Evolutionary conservation across 2,888 invertebrate genomes (phyloP).

Genomic region (Archaeoteleia sp.): DNA sequence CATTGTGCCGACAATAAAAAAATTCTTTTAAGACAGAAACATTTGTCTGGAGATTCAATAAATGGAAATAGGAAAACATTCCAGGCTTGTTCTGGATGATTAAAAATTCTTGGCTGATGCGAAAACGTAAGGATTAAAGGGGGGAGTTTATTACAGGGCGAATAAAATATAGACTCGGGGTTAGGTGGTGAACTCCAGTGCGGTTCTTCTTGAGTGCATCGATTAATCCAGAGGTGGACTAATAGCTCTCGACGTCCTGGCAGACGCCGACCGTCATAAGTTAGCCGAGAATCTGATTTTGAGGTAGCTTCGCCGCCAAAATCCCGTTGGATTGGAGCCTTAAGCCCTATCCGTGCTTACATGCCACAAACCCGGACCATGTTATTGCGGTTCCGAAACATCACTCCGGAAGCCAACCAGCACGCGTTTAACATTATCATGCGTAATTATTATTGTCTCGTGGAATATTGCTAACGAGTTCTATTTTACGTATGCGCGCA

Average conservation of each 20-base stretch:
- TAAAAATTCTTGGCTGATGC: no score
- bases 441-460: constrained; percentile 36
- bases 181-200: constrained; percentile 1
- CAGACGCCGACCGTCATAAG: constrained; percentile 4
- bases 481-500: constrained; percentile 38
- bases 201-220: constrained; percentile 4
- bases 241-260: constrained; percentile 4
- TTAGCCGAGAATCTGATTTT: background rate
- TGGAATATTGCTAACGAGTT: constrained; percentile 24
- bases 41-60: no score
- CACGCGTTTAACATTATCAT: constrained; percentile 25
- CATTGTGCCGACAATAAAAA: no score
- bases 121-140: no score
- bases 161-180: no score
- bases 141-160: no score
- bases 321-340: constrained; percentile 6
- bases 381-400: constrained; percentile 10
- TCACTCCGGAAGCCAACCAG: background rate
- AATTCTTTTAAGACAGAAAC: no score
- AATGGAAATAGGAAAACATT: no score
- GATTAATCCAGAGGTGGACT: constrained; percentile 9
- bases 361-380: background rate
- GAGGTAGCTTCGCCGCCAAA: background rate
- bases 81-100: no score
- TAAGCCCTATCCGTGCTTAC: constrained; percentile 4